Evolutionary conservation across 2,797 vertebrate genomes (phyloP).

Genomic region (Coracias cyanogaster): DNA sequence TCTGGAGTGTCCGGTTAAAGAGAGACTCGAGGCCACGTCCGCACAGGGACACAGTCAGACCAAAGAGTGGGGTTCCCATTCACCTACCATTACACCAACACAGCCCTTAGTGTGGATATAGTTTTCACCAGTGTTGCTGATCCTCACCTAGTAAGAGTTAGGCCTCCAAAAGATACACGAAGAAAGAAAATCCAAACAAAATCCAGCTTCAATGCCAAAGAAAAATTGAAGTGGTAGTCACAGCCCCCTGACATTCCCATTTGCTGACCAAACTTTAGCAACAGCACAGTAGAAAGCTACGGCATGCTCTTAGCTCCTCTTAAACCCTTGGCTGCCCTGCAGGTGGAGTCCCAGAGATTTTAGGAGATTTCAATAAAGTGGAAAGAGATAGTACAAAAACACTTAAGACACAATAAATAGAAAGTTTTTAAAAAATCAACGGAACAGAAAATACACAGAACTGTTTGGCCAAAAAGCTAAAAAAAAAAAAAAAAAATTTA

Average conservation of each 20-base stretch:
- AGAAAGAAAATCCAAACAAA: not conserved
- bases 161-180: not conserved
- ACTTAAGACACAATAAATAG: not conserved
- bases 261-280: not conserved
- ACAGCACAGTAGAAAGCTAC: not conserved
- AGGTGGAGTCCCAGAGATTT: not conserved
- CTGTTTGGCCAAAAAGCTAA: not conserved
- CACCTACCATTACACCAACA: not conserved
- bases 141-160: not conserved
- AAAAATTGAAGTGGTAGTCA: not conserved
- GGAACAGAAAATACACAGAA: not conserved
- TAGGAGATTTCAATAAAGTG: not conserved
- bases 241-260: rapidly evolving
- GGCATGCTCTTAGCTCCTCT: not conserved
- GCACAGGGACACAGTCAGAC: rapidly evolving
- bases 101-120: rapidly evolving
- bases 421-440: not conserved
- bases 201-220: not conserved
- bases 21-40: not conserved
- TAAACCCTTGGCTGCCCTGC: not conserved
- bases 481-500: not conserved
- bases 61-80: not conserved
- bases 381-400: not conserved
- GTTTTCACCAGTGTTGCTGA: not conserved
- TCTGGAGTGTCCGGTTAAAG: not conserved